phyloP scores from a whole-genome alignment of 1,140 invertebrate species.

The Drosophila lini region DNA sequence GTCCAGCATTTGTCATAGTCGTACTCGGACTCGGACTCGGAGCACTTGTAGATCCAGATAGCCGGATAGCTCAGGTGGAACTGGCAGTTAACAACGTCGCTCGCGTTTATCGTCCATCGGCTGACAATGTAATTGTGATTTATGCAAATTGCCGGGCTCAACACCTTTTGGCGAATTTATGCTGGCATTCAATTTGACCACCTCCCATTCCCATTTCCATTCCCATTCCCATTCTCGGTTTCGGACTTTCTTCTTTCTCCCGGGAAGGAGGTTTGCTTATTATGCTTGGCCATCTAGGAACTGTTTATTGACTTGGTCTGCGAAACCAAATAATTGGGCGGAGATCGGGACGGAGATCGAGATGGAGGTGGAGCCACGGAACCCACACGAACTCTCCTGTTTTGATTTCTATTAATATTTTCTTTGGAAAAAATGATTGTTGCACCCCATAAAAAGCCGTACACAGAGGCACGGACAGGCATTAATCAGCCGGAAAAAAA shows the following conservation, averaged over 20 bases:
- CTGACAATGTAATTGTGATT: constrained; percentile 81
- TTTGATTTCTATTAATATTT: constrained; percentile 82
- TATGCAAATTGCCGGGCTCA: constrained; percentile 70
- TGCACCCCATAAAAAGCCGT: constrained; percentile 69
- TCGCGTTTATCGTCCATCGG: constrained; percentile 66
- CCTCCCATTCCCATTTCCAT: constrained; percentile 9
- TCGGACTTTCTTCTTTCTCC: constrained; percentile 55
- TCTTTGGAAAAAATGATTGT: constrained; percentile 74
- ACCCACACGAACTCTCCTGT: constrained; percentile 67
- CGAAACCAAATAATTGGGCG: constrained; percentile 55
- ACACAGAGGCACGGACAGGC: constrained; percentile 58
- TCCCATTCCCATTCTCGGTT: constrained; percentile 5
- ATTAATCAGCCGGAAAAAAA: constrained; percentile 59
- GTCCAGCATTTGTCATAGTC: constrained; percentile 64
- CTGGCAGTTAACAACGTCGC: constrained; percentile 46
- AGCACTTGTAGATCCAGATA: constrained; percentile 53
- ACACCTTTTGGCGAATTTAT: constrained; percentile 60
- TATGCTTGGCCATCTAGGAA: constrained; percentile 43
- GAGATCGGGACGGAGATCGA: neutral
- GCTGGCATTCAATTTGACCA: constrained; percentile 34
- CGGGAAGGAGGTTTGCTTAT: constrained; percentile 46
- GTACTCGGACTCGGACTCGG: constrained; percentile 19
- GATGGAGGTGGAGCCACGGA: constrained; percentile 2
- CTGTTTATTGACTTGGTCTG: constrained; percentile 71
- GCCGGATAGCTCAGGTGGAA: constrained; percentile 23